Conservation (phyloP, 2,113 vertebrate species). For the Grus americana region DNA sequence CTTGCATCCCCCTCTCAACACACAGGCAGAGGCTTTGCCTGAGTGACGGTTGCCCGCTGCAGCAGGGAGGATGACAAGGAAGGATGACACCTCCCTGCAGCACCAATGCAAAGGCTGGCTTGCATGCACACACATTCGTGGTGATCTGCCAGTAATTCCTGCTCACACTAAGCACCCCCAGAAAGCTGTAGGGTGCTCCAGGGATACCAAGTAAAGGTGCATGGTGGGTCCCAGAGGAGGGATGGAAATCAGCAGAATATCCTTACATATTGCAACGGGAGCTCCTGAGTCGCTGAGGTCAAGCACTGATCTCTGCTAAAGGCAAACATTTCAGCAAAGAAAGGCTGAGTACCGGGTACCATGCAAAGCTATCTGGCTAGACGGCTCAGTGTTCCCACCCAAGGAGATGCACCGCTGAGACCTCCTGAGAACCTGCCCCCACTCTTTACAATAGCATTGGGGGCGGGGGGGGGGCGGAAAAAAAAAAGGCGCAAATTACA, state of each 20-base stretch:
- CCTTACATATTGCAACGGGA: background rate
- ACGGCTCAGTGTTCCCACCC: background rate
- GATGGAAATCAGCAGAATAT: background rate
- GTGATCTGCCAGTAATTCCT: background rate
- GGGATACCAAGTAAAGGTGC: background rate
- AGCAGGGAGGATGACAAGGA: background rate
- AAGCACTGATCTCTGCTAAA: background rate
- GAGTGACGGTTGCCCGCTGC: fast-evolving
- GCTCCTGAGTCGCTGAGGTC: background rate
- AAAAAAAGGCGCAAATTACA: background rate
- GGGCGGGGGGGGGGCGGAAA: no score
- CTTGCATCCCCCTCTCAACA: background rate
- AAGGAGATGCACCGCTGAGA: background rate
- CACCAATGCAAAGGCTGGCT: background rate
- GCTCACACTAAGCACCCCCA: background rate
- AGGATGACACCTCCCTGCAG: background rate
- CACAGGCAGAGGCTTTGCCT: background rate
- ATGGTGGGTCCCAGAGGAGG: background rate
- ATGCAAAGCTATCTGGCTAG: background rate
- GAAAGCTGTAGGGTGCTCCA: background rate
- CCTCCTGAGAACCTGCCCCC: background rate
- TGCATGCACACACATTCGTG: fast-evolving
- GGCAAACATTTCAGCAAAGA: background rate
- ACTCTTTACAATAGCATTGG: background rate
- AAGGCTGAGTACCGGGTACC: background rate